Base-by-base conservation (phyloP, 2,888 invertebrate genomes). In the Heliconius erato region DNA sequence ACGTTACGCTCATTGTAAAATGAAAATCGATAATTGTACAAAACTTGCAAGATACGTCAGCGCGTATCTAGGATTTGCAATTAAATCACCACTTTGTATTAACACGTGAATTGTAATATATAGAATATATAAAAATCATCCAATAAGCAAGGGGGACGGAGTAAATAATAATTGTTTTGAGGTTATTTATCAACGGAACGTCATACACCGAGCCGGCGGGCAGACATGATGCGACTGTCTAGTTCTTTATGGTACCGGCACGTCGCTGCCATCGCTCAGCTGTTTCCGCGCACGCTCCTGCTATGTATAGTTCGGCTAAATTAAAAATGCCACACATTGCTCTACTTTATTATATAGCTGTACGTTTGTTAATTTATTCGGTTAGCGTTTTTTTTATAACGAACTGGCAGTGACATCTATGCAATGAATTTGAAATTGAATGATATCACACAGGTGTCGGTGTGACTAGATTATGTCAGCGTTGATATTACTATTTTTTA, bases 181-280 rank as follows among this genome's bases (percentile, higher is more conserved):
- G 95, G 95, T 95, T 95, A 94, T 91, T 90, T 89, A 89, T 89
- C 87, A 89, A 90, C 89, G 87, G 90, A 92, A 90, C 91, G 90
- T 93, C 92, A 92, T 90, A 92, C 92, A 94, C 94, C 94, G 90
- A 90, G 88, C 95, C 95, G 95, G 94, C 94, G 90, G 92, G 93
- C 94, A 92, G 93, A 95, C 94, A 95, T 94, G 94, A 95, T 93
- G 93, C 94, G 93, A 95, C 95, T 95, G 94, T 90, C 88, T 93
- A 93, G 93, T 95, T 93, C 92, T 82, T 82, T 85, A 87, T 88
- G 86, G 87, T 85, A 88, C 95, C 96, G 92, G 72, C 92, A 87
- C 88, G 86, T 90, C 93, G 97, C 97, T 97, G 96, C 96, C 96
- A 96, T 97, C 97, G 97, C 97, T 97, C 97, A 97, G 97, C 97